A percentile compares a stretch with the other conserved stretches of the same genome.
These are phyloP conservation scores for Metacarcinus magister DNA, from an alignment of 2,888 invertebrate genomes.

Conservation along the genomic window DNA sequence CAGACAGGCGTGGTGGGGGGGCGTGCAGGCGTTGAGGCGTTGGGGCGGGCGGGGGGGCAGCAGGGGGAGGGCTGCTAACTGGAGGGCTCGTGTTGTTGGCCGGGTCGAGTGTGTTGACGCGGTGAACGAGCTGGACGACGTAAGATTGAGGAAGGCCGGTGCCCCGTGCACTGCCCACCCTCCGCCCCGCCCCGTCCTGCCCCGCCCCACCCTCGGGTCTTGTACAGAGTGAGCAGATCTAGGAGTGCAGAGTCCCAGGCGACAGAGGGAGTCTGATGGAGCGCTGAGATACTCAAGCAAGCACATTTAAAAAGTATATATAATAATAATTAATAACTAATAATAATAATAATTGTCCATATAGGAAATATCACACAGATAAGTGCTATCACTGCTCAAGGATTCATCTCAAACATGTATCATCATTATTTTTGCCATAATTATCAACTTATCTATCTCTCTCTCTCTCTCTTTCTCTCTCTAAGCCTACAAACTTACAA, in stretches of 20 bases:
- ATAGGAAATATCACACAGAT: slow-evolving; percentile 80
- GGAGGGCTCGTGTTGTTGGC: not conserved
- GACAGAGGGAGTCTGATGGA: slow-evolving; percentile 53
- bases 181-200: not conserved
- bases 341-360: slow-evolving; percentile 74
- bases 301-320: slow-evolving; percentile 78
- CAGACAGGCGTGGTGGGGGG: not conserved
- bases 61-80: not conserved
- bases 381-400: slow-evolving; percentile 77
- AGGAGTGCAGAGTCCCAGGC: not conserved
- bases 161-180: not conserved
- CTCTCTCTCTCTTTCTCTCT: not conserved
- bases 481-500: not conserved
- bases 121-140: slow-evolving; percentile 8
- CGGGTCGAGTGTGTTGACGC: not conserved
- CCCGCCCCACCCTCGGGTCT: not conserved
- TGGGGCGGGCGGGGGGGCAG: not conserved
- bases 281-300: slow-evolving; percentile 76
- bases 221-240: slow-evolving; percentile 47
- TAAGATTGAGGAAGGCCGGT: slow-evolving; percentile 16
- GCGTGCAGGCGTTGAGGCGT: not conserved
- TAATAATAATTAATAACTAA: not conserved
- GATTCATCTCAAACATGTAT: slow-evolving; percentile 30
- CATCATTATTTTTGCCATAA: not conserved
- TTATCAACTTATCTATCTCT: not conserved